These are phyloP conservation scores for Pogonognathellus flavescens DNA, from an alignment of 1,140 invertebrate genomes.

Conservation along the genomic window DNA sequence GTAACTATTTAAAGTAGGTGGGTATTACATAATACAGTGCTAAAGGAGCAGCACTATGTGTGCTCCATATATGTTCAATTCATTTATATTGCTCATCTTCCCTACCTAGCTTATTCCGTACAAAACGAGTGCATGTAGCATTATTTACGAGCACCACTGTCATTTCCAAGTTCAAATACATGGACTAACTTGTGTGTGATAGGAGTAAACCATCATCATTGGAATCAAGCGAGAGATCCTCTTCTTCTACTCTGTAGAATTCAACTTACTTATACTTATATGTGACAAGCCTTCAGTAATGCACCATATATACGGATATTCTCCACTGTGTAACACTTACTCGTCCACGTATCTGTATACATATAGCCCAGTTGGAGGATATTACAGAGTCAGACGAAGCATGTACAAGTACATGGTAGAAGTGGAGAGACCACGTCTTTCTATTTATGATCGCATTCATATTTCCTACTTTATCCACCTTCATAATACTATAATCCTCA, in stretches of 20 bases:
- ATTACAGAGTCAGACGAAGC: too few species aligned
- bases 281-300: too few species aligned
- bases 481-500: constrained; percentile 53
- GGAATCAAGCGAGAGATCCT: too few species aligned
- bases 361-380: not conserved
- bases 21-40: not conserved
- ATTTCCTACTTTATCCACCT: constrained; percentile 51
- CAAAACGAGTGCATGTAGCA: not conserved
- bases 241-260: not conserved
- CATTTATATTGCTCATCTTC: constrained; percentile 33
- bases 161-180: constrained; percentile 16
- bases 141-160: not conserved
- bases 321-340: not conserved
- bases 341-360: not conserved
- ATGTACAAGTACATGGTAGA: too few species aligned
- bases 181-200: not conserved
- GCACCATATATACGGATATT: not conserved
- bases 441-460: constrained; percentile 52
- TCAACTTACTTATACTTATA: not conserved
- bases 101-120: not conserved
- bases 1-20: not conserved
- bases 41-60: not conserved
- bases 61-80: not conserved
- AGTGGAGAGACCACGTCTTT: not conserved
- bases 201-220: not conserved